phyloP scores from a whole-genome alignment of 1,140 invertebrate genomes.

The Caenorhabditis remanei region DNA sequence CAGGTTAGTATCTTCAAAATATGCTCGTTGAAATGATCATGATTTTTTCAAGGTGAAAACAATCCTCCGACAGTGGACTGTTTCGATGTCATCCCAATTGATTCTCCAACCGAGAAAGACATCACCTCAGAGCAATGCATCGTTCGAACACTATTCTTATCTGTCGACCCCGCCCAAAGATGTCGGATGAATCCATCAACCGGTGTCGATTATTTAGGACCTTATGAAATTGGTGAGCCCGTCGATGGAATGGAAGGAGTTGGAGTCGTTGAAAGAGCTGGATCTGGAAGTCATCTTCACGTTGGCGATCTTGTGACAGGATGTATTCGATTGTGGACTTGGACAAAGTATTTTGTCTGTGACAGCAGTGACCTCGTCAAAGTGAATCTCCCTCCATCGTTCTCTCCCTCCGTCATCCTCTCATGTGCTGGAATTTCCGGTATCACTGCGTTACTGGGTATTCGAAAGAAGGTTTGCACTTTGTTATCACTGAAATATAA shows the following conservation, averaged over 20 bases:
- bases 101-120: constrained; percentile 25
- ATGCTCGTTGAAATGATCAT: not conserved
- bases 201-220: constrained; percentile 33
- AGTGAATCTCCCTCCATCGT: constrained; percentile 28
- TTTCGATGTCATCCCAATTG: constrained; percentile 48
- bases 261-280: constrained; percentile 17
- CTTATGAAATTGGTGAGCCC: constrained; percentile 37
- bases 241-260: constrained; percentile 47
- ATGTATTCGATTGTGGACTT: constrained; percentile 37
- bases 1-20: not conserved
- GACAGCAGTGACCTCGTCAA: constrained; percentile 40
- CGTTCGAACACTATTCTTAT: constrained; percentile 24
- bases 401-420: constrained; percentile 23
- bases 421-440: constrained; percentile 39
- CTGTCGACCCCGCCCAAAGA: constrained; percentile 23
- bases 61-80: constrained; percentile 36
- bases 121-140: constrained; percentile 43
- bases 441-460: constrained; percentile 22
- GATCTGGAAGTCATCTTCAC: not conserved
- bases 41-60: constrained; percentile 26
- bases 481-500: not conserved
- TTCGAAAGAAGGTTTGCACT: constrained; percentile 24
- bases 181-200: constrained; percentile 43
- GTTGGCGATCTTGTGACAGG: constrained; percentile 28
- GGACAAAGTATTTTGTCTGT: constrained; percentile 46